Conservation (phyloP, 2,888 invertebrate genomes). For the Steinernema hermaphroditum region DNA sequence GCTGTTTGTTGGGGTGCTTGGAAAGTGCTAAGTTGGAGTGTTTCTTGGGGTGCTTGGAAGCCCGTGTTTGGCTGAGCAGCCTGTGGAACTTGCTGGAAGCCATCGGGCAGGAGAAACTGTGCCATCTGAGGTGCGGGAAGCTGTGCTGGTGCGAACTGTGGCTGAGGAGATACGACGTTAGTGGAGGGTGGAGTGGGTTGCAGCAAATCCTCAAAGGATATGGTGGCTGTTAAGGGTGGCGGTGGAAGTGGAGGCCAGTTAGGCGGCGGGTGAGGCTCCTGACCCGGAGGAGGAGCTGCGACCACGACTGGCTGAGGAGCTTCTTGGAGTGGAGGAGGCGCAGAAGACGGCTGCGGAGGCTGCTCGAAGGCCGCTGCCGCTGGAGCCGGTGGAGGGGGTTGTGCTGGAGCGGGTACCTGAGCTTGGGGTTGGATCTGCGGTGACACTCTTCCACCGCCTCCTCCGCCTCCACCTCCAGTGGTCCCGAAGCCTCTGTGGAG, state of each 20-base stretch:
- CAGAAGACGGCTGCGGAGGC: neutral
- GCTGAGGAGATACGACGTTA: neutral
- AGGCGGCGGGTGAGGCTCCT: neutral
- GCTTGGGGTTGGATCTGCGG: neutral
- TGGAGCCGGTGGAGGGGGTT: neutral
- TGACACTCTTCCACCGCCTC: neutral
- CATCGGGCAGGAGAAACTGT: too few species aligned
- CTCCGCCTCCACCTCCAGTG: neutral
- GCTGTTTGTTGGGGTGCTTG: too few species aligned
- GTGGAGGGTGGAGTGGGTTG: neutral
- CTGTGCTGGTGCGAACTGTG: neutral
- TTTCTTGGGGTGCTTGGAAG: too few species aligned
- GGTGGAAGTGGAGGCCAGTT: conserved; percentile 47
- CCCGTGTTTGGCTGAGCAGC: too few species aligned
- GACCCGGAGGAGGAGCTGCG: conserved; percentile 5
- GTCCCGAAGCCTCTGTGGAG: neutral
- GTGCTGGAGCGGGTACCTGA: neutral
- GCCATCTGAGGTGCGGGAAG: neutral
- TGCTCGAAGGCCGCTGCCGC: neutral
- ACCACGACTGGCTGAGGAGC: neutral
- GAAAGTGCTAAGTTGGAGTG: too few species aligned
- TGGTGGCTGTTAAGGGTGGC: conserved; percentile 65
- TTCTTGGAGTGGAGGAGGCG: neutral
- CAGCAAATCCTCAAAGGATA: conserved; percentile 59
- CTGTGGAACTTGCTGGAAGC: too few species aligned